Percentiles rank a stretch among this genome's conserved stretches.
phyloP scores from a whole-genome alignment of 2,888 invertebrate genomes.

The Tenthredo distinguenda region DNA sequence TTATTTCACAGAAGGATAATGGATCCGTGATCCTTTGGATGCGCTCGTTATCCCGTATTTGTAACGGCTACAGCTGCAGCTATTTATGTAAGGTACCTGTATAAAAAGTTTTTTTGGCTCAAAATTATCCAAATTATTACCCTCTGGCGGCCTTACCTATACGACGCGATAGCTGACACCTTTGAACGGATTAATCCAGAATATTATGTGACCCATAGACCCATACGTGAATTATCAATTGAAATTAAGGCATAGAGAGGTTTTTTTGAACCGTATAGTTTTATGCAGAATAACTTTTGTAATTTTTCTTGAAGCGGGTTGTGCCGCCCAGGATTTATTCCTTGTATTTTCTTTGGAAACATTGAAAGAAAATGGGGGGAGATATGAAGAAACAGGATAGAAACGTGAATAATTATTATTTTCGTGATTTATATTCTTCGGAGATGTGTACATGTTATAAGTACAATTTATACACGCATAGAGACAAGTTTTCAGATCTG shows the following conservation, averaged over 20 bases:
- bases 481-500: too few species aligned
- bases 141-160: neutral
- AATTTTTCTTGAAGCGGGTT: too few species aligned
- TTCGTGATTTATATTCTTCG: too few species aligned
- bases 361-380: too few species aligned
- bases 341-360: too few species aligned
- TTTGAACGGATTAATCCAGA: slow-evolving; percentile 18
- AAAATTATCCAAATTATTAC: slow-evolving; percentile 47
- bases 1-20: slow-evolving; percentile 74
- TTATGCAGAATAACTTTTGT: too few species aligned
- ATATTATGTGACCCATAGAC: neutral
- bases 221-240: neutral
- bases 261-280: neutral
- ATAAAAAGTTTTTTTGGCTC: slow-evolving; percentile 54
- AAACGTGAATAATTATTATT: too few species aligned
- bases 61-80: slow-evolving; percentile 74
- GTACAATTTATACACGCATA: too few species aligned
- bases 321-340: neutral
- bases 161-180: neutral
- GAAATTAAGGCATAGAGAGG: neutral
- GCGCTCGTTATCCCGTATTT: slow-evolving; percentile 76
- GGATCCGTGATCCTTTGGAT: slow-evolving; percentile 75
- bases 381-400: too few species aligned
- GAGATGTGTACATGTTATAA: too few species aligned
- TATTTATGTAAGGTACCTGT: slow-evolving; percentile 53